These are phyloP conservation scores for Panopea generosa DNA, from an alignment of 2,888 invertebrate genomes.

Conservation along the genomic window DNA sequence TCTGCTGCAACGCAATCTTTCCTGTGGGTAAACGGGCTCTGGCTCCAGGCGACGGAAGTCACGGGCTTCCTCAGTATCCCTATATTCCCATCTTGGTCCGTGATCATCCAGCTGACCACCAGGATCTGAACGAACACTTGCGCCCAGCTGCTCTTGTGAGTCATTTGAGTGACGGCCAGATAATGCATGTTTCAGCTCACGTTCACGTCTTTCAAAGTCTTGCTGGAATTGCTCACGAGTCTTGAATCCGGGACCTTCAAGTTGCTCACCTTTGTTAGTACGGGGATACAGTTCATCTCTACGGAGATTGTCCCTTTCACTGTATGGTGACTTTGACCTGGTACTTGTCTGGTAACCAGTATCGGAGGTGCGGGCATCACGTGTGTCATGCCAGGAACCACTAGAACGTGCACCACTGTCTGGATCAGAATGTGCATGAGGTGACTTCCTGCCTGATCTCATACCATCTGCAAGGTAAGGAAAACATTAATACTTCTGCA, in stretches of 20 bases:
- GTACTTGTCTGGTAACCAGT: conserved; percentile 47
- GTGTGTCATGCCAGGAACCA: no score
- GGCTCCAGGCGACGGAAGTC: conserved; percentile 50
- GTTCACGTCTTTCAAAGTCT: conserved; percentile 49
- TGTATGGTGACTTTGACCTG: conserved; percentile 34
- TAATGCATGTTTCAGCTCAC: conserved; percentile 27
- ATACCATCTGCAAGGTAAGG: no score
- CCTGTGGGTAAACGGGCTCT: conserved; percentile 55
- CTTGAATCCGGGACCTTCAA: conserved; percentile 28
- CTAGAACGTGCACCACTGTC: conserved; percentile 6
- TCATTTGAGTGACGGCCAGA: not conserved
- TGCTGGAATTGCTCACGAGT: conserved; percentile 53
- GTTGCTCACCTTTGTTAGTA: not conserved
- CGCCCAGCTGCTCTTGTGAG: conserved; percentile 40
- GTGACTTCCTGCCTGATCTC: not conserved
- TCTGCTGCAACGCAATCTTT: conserved; percentile 51
- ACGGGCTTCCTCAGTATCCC: conserved; percentile 31
- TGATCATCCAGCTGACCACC: conserved; percentile 49
- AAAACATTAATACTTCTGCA: no score
- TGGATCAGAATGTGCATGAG: not conserved
- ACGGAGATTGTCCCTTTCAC: not conserved
- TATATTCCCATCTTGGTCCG: conserved; percentile 44
- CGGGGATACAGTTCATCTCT: not conserved
- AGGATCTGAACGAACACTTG: conserved; percentile 65
- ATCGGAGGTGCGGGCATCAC: conserved; percentile 16